Evolutionary conservation across 2,888 invertebrate species (phyloP), one percentile per base, ranked within the genome.

Genomic region (Volucella inanis): DNA sequence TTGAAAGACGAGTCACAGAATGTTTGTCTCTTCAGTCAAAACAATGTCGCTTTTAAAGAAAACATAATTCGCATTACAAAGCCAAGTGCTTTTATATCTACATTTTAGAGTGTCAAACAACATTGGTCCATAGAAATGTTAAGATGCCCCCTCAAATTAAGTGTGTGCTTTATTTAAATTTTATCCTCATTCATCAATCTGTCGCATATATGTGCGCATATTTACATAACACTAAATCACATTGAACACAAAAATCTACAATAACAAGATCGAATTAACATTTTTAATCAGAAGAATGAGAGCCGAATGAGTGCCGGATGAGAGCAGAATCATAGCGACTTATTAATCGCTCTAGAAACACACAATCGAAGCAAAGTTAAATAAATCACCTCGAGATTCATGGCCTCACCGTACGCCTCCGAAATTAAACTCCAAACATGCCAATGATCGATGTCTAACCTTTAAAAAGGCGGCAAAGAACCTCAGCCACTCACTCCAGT

Each of bases 171-270:
- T 77, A 77, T 61, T 82, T 72, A 64, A 57, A 74, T 74, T 71
- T 38, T 47, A 71, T 22, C 38, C 75, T 75, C 65, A 76, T 80
- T 57, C 84, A 84, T 80, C 84, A 84, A 80, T 45, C 84, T 75
- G 80, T 84, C 84, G 38, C 43, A 45, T 50, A 22, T 67, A 61
- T 47, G 55, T 22, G 22, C 61, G 52, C 39, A 50, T 49, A 84
- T 84, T 84, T 80, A 84, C 85, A 85, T 85, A 85, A 85, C 72
- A 76, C 81, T 85, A 85, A 85, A 85, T 85, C 76, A 85, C 81
- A 61, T 22, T 22, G 22, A 22, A 22, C 22, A 10, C 64, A 77
- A 68, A 54, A 41, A 49, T 8, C 11, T 18, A 49, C 31, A 65
- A 57, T 31, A 59, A 59, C 61, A 71, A 70, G 74, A 59, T 52